Evolutionary conservation across 2,797 vertebrate species (phyloP), one percentile per base, ranked within the genome.

Genomic region (Fundulus diaphanus): DNA sequence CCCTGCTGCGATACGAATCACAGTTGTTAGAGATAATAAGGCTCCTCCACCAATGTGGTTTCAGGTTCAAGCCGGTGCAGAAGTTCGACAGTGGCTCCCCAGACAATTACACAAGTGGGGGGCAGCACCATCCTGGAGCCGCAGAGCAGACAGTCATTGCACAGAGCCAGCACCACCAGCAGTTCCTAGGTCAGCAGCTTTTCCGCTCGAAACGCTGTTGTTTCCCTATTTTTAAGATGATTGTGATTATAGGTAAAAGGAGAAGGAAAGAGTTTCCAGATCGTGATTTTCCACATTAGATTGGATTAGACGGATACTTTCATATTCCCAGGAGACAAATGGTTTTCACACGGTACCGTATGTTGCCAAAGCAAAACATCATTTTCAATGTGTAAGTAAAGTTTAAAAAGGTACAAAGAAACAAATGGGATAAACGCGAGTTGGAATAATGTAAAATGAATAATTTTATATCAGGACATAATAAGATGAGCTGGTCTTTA

Each of bases 121-220:
- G 91, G 77, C 95, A 96, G 49, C 96, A 96, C 83, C 79, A 94
- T 0, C 94, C 93, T 63, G 92, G 87, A 44, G 93, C 96, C 0
- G 96, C 96, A 0, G 98, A 99, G 90, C 98, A 99, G 84, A 96
- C 96, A 0, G 95, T 97, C 74, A 97, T 97, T 1, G 95, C 97
- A 20, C 98, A 99, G 90, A 98, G 96, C 89, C 98, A 99, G 76
- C 98, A 99, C 77, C 98, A 99, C 89, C 98, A 98, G 93, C 98
- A 99, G 85, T 99, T 97, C 91, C 95, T 99, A 77, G 97, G 98
- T 99, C 89, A 94, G 90, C 24, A 0, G 7, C 22, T 48, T 77
- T 66, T 73, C 49, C 16, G 27, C 13, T 42, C 2, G n/a, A 65
- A 65, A n/a, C 1, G 0, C 61, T n/a, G 35, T 40, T 13, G 3